A percentile compares a stretch with the other conserved stretches of the same genome.
Conservation (phyloP, 2,888 invertebrate species). For the Ophion obscuratus region DNA sequence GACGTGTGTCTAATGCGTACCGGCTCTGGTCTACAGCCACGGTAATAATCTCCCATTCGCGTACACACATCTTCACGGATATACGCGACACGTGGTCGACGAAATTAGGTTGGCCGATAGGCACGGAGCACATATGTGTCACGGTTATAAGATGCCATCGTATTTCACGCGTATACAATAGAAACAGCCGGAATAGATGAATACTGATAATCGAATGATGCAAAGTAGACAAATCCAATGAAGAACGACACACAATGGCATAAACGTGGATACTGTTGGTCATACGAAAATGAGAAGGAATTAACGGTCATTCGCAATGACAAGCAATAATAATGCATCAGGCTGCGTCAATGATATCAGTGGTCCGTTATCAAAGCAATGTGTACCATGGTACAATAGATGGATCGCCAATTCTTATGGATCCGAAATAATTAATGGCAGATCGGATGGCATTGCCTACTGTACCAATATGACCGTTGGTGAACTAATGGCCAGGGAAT, state of each 20-base stretch:
- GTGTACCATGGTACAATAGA: not conserved
- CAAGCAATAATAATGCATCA: not conserved
- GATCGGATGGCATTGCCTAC: not conserved
- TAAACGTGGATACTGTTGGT: not conserved
- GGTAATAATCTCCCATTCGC: conserved; percentile 37
- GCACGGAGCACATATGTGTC: conserved; percentile 46
- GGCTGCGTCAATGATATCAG: not conserved
- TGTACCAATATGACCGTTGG: not conserved
- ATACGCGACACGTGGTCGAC: conserved; percentile 34
- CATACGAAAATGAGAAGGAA: not conserved
- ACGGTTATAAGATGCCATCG: conserved; percentile 18
- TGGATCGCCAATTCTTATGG: not conserved
- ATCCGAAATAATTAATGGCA: not conserved
- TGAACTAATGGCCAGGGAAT: not conserved
- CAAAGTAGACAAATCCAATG: not conserved
- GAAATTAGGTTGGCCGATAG: conserved; percentile 41
- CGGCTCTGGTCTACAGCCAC: conserved; percentile 18
- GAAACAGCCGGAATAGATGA: not conserved
- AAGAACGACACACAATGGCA: not conserved
- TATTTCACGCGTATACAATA: not conserved
- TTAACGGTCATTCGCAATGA: not conserved
- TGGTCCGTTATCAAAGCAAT: not conserved
- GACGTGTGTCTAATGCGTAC: conserved; percentile 43
- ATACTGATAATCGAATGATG: conserved; percentile 8
- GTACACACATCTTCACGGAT: conserved; percentile 3